Base-by-base conservation (phyloP, 2,113 vertebrate genomes). In the Taurulus bubalis region DNA sequence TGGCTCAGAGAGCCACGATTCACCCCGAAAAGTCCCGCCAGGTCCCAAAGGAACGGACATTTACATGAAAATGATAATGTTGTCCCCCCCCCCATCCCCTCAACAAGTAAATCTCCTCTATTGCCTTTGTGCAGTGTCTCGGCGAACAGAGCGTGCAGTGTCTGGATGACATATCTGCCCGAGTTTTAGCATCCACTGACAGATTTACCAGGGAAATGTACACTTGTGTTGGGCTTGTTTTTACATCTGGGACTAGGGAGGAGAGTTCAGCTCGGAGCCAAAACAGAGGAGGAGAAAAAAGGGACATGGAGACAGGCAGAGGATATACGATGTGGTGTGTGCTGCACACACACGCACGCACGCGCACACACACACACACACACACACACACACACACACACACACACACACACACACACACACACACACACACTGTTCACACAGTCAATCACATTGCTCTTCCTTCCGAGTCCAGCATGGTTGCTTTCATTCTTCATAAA, bases 151-250 rank as follows among this genome's bases (percentile, higher is more conserved):
- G 74, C 8, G 45, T 84, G 77, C 60, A 42, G 70, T 18, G 69
- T 79, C 65, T 79, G 71, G 62, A 89, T 84, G 91, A 84, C 80
- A 79, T 58, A 72, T 75, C 26, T 15, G 10, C 63, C 36, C 6
- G 24, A 40, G 40, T 79, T 90, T 87, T 45, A 86, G 84, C 80
- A 80, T 71, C 65, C 75, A 87, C 69, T 89, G 89, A 92, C 89
- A 90, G 90, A 91, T 90, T 93, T 91, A 92, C 72, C 81, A 85
- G 76, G 68, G 60, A 63, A 87, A 86, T 69, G 66, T 70, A 76
- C 69, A 81, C 71, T 78, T 65, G 67, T 66, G 85, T 78, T 64
- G 70, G 85, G 68, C 63, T 75, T 85, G 84, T 89, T 92, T 88
- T 89, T 66, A 90, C 80, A 85, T 90, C 75, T 92, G 86, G 77